These are phyloP conservation scores for Urocynchramus pylzowi DNA, from an alignment of 2,113 vertebrate species.

Conservation along the genomic window DNA sequence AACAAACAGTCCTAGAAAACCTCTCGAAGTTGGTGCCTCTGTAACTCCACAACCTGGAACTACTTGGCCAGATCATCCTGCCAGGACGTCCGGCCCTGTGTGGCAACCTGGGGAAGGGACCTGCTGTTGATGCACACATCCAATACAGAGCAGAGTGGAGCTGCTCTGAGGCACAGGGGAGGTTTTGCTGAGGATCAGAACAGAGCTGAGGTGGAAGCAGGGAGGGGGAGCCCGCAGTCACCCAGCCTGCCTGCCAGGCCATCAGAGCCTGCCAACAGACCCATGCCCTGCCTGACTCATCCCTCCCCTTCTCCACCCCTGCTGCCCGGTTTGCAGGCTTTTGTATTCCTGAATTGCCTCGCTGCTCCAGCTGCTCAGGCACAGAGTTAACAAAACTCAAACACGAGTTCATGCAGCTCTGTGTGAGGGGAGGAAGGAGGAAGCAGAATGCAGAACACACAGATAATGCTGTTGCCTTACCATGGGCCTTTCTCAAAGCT, in stretches of 20 bases:
- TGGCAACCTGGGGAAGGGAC: background rate
- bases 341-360: background rate
- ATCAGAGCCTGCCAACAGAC: background rate
- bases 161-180: background rate
- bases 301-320: background rate
- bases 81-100: background rate
- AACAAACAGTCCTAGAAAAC: background rate
- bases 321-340: background rate
- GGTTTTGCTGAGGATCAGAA: background rate
- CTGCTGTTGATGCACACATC: background rate
- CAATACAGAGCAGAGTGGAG: background rate
- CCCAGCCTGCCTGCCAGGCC: background rate
- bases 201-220: background rate
- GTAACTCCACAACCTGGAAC: background rate
- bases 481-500: background rate
- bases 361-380: background rate
- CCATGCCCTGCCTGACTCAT: background rate
- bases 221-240: background rate
- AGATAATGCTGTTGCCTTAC: background rate
- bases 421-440: background rate
- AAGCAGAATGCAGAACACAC: background rate
- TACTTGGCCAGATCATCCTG: background rate
- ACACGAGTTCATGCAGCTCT: background rate
- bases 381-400: conserved; percentile 23
- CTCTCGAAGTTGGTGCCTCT: background rate